A percentile compares a stretch with the other conserved stretches of the same genome.
These are phyloP conservation scores for Dendrolimus pini DNA, from an alignment of 2,888 invertebrate species.

Conservation along the genomic window DNA sequence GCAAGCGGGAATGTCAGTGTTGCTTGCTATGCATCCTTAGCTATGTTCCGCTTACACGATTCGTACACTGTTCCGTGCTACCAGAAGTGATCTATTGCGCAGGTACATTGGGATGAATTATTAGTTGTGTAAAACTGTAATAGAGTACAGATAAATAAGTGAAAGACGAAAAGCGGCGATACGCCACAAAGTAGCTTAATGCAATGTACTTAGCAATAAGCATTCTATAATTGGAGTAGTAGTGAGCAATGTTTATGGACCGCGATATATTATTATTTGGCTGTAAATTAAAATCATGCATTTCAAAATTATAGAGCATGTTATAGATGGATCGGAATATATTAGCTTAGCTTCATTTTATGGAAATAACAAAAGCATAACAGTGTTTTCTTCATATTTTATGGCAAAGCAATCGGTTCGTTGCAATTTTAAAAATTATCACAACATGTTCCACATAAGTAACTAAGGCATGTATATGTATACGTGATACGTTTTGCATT, in stretches of 20 bases:
- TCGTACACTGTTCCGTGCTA: too few relatives aligned
- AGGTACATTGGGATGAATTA: too few relatives aligned
- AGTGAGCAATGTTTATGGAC: not conserved
- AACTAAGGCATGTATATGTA: slow-evolving; percentile 61
- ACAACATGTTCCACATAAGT: slow-evolving; percentile 35
- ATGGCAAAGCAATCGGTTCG: not conserved
- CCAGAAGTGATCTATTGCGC: too few relatives aligned
- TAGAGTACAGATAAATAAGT: too few relatives aligned
- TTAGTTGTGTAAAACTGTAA: too few relatives aligned
- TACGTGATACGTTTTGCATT: slow-evolving; percentile 29
- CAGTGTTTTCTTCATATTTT: slow-evolving; percentile 12
- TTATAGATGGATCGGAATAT: slow-evolving; percentile 4
- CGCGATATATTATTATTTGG: not conserved
- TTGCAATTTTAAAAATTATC: slow-evolving; percentile 11
- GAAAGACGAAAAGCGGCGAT: too few relatives aligned
- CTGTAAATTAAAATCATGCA: not conserved
- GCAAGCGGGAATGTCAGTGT: too few relatives aligned
- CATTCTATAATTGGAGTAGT: too few relatives aligned
- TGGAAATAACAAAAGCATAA: slow-evolving; percentile 16
- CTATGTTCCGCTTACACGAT: too few relatives aligned
- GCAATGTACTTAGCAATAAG: too few relatives aligned
- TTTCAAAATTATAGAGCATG: slow-evolving; percentile 14
- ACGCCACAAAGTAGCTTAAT: too few relatives aligned
- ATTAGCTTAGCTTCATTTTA: slow-evolving; percentile 15
- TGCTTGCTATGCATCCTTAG: too few relatives aligned